These are phyloP conservation scores for Hippoglossus hippoglossus DNA, from an alignment of 2,797 vertebrate species.

Conservation along the genomic window DNA sequence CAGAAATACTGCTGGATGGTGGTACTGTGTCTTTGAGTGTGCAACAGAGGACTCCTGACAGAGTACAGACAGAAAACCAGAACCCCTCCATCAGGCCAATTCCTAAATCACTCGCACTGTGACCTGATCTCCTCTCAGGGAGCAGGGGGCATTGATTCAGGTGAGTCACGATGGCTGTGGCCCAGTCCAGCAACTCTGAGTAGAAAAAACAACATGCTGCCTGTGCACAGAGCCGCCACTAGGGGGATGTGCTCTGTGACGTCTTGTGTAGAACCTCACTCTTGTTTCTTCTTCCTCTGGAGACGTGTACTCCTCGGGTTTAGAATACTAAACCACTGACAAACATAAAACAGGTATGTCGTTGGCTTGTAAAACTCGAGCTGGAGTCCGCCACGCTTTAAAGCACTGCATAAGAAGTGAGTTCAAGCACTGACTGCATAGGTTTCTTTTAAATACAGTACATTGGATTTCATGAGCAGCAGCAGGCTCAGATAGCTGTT, in stretches of 20 bases:
- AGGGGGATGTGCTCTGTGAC: slow-evolving; percentile 50
- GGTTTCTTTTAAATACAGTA: slow-evolving; percentile 61
- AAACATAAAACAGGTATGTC: slow-evolving; percentile 13
- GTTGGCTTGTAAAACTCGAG: slow-evolving; percentile 25
- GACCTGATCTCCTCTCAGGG: slow-evolving; percentile 39
- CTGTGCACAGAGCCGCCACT: slow-evolving; percentile 34
- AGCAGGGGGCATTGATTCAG: slow-evolving; percentile 47
- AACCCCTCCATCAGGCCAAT: slow-evolving; percentile 5
- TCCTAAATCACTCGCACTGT: slow-evolving; percentile 41
- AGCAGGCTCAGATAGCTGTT: slow-evolving; percentile 37
- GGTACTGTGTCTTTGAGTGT: slow-evolving; percentile 26
- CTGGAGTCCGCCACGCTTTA: slow-evolving; percentile 44
- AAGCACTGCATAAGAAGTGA: slow-evolving; percentile 59
- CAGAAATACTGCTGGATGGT: slow-evolving; percentile 61
- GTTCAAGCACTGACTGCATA: slow-evolving; percentile 65
- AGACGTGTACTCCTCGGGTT: slow-evolving; percentile 40
- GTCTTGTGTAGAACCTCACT: slow-evolving; percentile 9
- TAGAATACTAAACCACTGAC: slow-evolving; percentile 26
- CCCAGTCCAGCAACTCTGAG: slow-evolving; percentile 20
- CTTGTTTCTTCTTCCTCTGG: slow-evolving; percentile 21
- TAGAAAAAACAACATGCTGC: neutral
- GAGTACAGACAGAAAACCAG: slow-evolving; percentile 13
- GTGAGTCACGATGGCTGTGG: slow-evolving; percentile 60
- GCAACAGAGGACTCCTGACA: slow-evolving; percentile 28
- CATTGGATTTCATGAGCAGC: slow-evolving; percentile 56